These are phyloP conservation scores for Scaptodrosophila lebanonensis DNA, from an alignment of 1,140 invertebrate species.

Conservation along the genomic window DNA sequence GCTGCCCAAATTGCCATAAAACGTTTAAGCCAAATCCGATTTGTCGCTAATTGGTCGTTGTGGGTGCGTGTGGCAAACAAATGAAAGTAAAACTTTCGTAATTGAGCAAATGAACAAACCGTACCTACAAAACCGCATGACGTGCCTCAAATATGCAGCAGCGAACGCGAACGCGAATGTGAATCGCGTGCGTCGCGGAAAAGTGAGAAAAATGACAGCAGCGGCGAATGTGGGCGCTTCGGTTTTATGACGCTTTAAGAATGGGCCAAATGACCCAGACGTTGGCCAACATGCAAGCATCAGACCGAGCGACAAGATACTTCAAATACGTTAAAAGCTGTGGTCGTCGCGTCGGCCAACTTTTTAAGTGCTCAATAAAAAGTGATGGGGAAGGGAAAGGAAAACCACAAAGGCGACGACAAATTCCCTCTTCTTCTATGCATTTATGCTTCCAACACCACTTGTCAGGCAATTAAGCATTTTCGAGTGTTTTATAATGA, in stretches of 20 bases:
- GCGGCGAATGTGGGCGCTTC: background rate
- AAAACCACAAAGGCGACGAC: slow-evolving; percentile 24
- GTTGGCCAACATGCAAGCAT: slow-evolving; percentile 30
- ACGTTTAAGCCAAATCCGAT: slow-evolving; percentile 13
- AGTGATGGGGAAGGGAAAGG: slow-evolving; percentile 11
- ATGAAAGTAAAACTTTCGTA: slow-evolving; percentile 34
- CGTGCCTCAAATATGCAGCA: slow-evolving; percentile 17
- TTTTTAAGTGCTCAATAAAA: slow-evolving; percentile 49
- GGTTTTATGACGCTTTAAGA: slow-evolving; percentile 30
- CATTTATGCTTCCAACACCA: slow-evolving; percentile 1
- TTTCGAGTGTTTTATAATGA: slow-evolving; percentile 37
- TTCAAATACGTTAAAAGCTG: too few species aligned
- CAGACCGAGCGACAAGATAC: slow-evolving; percentile 40
- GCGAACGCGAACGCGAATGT: slow-evolving; percentile 19
- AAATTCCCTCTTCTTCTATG: slow-evolving; percentile 20
- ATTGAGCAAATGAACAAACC: slow-evolving; percentile 23
- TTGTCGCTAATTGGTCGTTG: background rate
- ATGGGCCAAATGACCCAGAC: slow-evolving; percentile 38
- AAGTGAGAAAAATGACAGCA: slow-evolving; percentile 25
- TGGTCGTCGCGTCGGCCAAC: slow-evolving; percentile 21
- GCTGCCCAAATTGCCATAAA: slow-evolving; percentile 8
- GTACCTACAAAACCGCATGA: too few species aligned
- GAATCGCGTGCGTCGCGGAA: slow-evolving; percentile 35
- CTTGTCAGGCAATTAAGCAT: slow-evolving; percentile 37
- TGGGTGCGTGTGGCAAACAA: background rate